Percentiles rank a stretch among this genome's conserved stretches.
Evolutionary conservation across 2,113 vertebrate species (phyloP).

Genomic region (Chloropsis cyanopogon): DNA sequence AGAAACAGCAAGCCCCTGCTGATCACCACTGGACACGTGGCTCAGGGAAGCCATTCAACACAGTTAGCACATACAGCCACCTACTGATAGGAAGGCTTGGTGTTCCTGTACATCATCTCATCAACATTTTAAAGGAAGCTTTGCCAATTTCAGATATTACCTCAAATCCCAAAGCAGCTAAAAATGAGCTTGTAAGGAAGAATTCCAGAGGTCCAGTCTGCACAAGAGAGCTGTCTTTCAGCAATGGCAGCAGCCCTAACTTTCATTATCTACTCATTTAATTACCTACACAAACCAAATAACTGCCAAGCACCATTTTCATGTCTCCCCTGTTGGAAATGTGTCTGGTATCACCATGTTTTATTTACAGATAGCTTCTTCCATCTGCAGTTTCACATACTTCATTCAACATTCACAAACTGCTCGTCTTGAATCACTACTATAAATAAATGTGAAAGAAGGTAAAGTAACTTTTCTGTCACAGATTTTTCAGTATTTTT

Average conservation of each 20-base stretch:
- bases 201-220: not conserved
- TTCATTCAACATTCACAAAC: not conserved
- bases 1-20: not conserved
- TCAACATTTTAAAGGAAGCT: not conserved
- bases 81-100: conserved; percentile 13
- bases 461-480: not conserved
- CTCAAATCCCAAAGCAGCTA: not conserved
- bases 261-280: not conserved
- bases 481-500: not conserved
- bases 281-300: not conserved
- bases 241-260: not conserved
- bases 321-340: not conserved
- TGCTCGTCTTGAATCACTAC: not conserved
- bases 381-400: not conserved
- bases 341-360: not conserved
- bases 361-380: not conserved
- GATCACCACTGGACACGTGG: not conserved
- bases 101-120: not conserved
- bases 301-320: not conserved
- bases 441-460: not conserved
- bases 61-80: conserved; percentile 10
- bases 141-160: not conserved
- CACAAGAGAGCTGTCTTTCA: not conserved
- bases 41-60: not conserved
- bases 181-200: not conserved